Base-by-base conservation (phyloP, 2,113 vertebrate genomes). In the Tenrec ecaudatus region DNA sequence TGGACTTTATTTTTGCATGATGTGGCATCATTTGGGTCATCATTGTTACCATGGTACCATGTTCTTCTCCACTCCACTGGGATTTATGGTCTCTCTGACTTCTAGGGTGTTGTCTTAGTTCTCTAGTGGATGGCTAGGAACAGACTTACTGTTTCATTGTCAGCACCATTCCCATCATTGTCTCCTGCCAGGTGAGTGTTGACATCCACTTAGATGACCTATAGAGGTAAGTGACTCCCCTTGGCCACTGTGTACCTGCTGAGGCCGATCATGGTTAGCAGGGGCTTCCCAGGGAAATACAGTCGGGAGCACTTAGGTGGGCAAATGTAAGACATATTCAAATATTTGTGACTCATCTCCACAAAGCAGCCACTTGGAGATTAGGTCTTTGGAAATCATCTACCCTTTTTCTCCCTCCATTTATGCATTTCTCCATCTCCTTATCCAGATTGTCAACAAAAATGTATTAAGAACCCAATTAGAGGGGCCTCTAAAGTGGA, bases 391-490 rank as follows among this genome's bases (percentile, higher is more conserved):
- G 25, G 66, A 80, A 86, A n/a, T 14, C n/a, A 17, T 75, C 43
- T 43, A 53, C 31, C 40, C 11, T 53, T 53, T 53, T 79, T 58
- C 22, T 14, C 66, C 58, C 16, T 93, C 89, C 20, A 47, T 73
- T 79, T 91, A 84, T 27, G 89, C 64, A 33, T 73, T 86, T 31
- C 33, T 40, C 38, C 23, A 43, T 93, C 58, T 82, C 73, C 27
- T 82, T 43, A 95, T 43, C 36, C 23, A 83, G 76, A 7, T 76
- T 33, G 47, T 80, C 53, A 76, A 86, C 40, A 89, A 64, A 93
- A 66, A 69, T 79, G 25, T 71, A 68, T 82, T 85, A 88, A 47
- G 17, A 68, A 85, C 5, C n/a, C 9, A 90, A n/a, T 36, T 94
- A 75, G 4, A 68, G 40, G 36, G 60, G 12, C 4, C 6, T 82